Conservation (phyloP, 2,888 invertebrate genomes). For the Synergus laeviventris region DNA sequence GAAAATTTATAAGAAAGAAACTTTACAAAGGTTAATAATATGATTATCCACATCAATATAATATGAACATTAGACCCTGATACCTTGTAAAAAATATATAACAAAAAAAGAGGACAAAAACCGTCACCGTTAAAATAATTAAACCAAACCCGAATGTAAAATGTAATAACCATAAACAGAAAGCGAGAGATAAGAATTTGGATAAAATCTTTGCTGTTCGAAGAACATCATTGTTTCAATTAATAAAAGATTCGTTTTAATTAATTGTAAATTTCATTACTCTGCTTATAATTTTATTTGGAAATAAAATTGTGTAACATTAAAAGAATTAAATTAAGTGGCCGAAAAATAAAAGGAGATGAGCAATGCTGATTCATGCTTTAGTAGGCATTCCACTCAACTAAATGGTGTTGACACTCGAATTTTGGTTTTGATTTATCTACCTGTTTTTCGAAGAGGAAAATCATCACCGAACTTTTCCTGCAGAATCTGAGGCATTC, state of each 20-base stretch:
- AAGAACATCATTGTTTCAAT: not conserved
- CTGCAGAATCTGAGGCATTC: slow-evolving; percentile 81
- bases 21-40: not conserved
- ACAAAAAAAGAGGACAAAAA: not conserved
- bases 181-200: slow-evolving; percentile 8
- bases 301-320: not conserved
- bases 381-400: slow-evolving; percentile 70
- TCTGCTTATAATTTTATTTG: not conserved
- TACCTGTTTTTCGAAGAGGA: slow-evolving; percentile 96
- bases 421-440: slow-evolving; percentile 59
- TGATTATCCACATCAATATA: not conserved
- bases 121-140: slow-evolving; percentile 9
- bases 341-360: slow-evolving; percentile 40
- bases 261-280: slow-evolving; percentile 6
- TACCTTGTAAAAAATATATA: not conserved
- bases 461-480: slow-evolving; percentile 87
- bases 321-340: not conserved
- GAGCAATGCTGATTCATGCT: slow-evolving; percentile 62
- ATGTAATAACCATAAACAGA: slow-evolving; percentile 17
- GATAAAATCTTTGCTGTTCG: slow-evolving; percentile 30
- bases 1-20: not conserved
- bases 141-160: slow-evolving; percentile 15
- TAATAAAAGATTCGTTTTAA: not conserved
- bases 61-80: not conserved
- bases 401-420: slow-evolving; percentile 54